Conservation (phyloP, 1,140 invertebrate genomes). For the Globodera ellingtonae region DNA sequence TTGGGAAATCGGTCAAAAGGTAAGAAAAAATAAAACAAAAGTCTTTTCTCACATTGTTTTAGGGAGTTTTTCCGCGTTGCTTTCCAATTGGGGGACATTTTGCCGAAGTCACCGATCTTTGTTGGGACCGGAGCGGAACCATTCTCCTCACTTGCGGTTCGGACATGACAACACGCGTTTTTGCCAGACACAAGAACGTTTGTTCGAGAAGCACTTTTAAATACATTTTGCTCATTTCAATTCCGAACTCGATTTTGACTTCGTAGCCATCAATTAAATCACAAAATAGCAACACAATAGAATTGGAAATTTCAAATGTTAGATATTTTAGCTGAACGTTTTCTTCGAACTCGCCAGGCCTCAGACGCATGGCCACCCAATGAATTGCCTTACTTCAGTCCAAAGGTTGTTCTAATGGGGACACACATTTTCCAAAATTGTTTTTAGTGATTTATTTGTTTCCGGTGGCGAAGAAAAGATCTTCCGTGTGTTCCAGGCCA, state of each 20-base stretch:
- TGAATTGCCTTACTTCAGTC: constrained; percentile 71
- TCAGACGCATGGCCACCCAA: constrained; percentile 92
- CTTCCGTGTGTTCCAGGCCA: constrained; percentile 80
- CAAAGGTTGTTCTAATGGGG: not conserved
- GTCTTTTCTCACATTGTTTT: constrained; percentile 69
- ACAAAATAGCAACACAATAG: too few species aligned
- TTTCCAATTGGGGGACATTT: constrained; percentile 79
- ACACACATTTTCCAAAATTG: constrained; percentile 69
- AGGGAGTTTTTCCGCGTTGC: constrained; percentile 77
- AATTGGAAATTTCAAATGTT: constrained; percentile 66
- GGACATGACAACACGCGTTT: constrained; percentile 88
- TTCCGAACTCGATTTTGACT: constrained; percentile 70
- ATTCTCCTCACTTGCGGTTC: constrained; percentile 76
- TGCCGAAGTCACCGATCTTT: constrained; percentile 78
- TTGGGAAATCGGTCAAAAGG: constrained; percentile 71
- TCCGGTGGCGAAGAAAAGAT: constrained; percentile 96
- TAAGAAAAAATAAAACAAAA: constrained; percentile 4
- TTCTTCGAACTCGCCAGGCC: constrained; percentile 89
- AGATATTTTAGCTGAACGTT: not conserved
- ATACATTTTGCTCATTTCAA: too few species aligned
- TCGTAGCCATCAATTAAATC: too few species aligned
- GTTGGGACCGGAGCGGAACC: constrained; percentile 80
- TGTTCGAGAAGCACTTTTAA: too few species aligned
- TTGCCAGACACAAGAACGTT: constrained; percentile 71
- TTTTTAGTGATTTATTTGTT: constrained; percentile 75